phyloP scores from a whole-genome alignment of 2,113 vertebrate species.

The Pelodiscus sinensis region DNA sequence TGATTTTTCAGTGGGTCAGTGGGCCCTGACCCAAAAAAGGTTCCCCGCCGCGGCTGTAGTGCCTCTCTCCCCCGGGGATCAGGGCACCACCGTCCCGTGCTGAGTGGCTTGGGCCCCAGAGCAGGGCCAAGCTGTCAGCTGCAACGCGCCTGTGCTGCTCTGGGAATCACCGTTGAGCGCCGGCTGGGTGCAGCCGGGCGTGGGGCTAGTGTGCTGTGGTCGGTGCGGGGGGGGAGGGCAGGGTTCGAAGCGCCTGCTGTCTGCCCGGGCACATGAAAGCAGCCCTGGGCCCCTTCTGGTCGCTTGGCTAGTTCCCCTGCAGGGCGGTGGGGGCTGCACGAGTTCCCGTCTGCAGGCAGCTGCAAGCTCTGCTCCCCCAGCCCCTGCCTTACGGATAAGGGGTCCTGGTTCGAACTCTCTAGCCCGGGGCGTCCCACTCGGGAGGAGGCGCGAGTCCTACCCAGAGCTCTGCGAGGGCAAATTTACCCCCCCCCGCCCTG shows the following conservation, averaged over 20 bases:
- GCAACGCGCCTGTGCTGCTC: not conserved
- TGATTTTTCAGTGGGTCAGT: too few species aligned
- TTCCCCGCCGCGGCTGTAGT: too few species aligned
- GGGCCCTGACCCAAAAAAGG: too few species aligned
- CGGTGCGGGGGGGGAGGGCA: not conserved
- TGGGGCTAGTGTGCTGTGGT: not conserved
- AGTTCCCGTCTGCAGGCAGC: not conserved
- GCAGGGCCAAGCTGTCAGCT: not conserved
- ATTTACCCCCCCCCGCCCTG: not conserved
- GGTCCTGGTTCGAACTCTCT: not conserved
- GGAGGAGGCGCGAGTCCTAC: not conserved
- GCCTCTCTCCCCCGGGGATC: not conserved
- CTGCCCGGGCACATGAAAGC: not conserved
- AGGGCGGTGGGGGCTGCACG: not conserved
- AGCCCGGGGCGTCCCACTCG: not conserved
- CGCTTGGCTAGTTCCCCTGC: not conserved
- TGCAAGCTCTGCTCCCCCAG: not conserved
- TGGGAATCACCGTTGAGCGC: not conserved
- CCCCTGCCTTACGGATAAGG: not conserved
- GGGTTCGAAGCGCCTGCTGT: not conserved
- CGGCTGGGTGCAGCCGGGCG: not conserved
- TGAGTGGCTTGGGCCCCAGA: not conserved
- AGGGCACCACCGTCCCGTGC: too few species aligned
- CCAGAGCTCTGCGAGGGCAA: not conserved
- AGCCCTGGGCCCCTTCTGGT: not conserved